Evolutionary conservation across 23 tunicate species (phyloP).

Genomic region (Pegea sp.): DNA sequence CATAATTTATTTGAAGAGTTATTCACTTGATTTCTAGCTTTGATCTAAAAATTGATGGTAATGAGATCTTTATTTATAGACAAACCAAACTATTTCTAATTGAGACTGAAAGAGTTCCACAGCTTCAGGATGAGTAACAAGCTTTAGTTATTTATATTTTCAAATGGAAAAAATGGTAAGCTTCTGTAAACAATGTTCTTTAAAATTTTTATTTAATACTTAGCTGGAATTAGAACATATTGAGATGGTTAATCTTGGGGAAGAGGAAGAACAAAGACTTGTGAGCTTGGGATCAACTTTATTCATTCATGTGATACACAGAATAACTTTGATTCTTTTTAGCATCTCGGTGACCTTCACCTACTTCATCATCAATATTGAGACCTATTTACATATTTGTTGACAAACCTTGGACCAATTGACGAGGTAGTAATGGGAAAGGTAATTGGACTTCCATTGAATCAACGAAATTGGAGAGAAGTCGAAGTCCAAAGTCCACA

Average conservation of each 20-base stretch:
- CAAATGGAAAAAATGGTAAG: no score
- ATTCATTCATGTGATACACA: conserved; percentile 15
- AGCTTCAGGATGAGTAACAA: no score
- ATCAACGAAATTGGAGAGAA: conserved; percentile 60
- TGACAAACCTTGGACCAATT: neutral
- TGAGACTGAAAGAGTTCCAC: no score
- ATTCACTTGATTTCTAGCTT: no score
- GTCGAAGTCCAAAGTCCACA: conserved; percentile 55
- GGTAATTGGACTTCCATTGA: conserved; percentile 24
- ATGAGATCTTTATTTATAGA: no score
- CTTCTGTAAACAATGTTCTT: no score
- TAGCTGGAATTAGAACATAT: no score
- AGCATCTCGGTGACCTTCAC: neutral
- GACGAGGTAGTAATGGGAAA: conserved; percentile 8
- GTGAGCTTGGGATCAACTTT: conserved; percentile 79
- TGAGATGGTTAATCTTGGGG: conserved; percentile 26
- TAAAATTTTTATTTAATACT: no score
- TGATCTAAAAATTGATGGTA: no score
- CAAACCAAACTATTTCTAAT: no score
- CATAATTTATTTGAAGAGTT: no score
- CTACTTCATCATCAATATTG: neutral
- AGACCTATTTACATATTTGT: neutral
- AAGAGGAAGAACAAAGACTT: conserved; percentile 31
- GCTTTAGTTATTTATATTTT: no score
- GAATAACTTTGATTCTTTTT: conserved; percentile 1